Base-by-base conservation (phyloP, 2,113 vertebrate species). In the Rhabdomys dilectus region DNA sequence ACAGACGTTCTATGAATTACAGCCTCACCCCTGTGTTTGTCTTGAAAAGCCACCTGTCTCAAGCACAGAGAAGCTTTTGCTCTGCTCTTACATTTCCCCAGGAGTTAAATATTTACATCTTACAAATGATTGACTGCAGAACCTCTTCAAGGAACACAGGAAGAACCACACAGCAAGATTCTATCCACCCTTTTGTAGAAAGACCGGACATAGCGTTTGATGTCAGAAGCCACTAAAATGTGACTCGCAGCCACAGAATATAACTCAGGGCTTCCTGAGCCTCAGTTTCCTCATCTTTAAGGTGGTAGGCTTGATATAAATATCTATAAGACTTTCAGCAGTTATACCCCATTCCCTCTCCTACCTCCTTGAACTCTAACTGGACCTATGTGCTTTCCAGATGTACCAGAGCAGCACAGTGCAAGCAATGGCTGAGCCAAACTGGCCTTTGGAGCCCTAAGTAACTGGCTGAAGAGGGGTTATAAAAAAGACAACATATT, bases 1-100 rank as follows among this genome's bases (percentile, higher is more conserved):
- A 66, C 0, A 66, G 75, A 72, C 31, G 64, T 88, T 34, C 85
- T 76, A 9, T 7, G 10, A 89, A 45, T 22, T 29, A 19, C 15
- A 21, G 7, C 9, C 34, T 8, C 73, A 15, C 36, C 12, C 2
- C 11, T 34, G 48, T n/a, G 34, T 90, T 85, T 82, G 39, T 76
- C 45, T 80, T 84, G 88, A 91, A 97, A 96, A 81, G 36, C n/a
- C 51, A 88, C 31, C n/a, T 51, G 45, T 48, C 76, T 68, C 82
- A 31, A 26, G 58, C 26, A 4, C 10, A 45, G 66, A 90, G 70
- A 96, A 89, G 39, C 19, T 81, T 62, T 86, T 94, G 53, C 75
- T 92, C 31, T 42, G 81, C 36, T 73, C 19, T 86, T 68, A 5
- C 36, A 56, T 53, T 77, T 91, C 51, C 70, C 73, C n/a, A 78